Conservation (phyloP, 2,888 invertebrate species). For the Zhuqinia jingwanae region DNA sequence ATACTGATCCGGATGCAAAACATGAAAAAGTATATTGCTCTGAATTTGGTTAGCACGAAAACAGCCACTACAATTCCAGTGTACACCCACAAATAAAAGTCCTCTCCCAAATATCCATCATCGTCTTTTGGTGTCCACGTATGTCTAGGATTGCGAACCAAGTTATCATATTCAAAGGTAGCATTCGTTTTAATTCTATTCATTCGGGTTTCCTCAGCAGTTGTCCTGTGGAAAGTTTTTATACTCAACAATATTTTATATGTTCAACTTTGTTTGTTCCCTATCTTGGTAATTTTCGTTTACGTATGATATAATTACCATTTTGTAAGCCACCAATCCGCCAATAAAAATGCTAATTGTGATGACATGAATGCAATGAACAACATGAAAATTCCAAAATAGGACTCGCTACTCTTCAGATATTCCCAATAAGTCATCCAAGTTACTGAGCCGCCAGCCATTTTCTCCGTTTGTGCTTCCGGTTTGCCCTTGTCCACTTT, state of each 20-base stretch:
- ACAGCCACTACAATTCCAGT: conserved; percentile 80
- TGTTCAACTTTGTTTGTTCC: too few species aligned
- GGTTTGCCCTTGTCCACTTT: conserved; percentile 70
- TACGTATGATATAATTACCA: too few species aligned
- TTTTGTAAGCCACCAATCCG: conserved; percentile 76
- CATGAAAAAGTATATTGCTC: conserved; percentile 81
- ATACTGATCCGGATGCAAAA: conserved; percentile 81
- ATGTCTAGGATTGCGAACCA: background rate
- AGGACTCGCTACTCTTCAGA: conserved; percentile 72
- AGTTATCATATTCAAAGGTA: background rate
- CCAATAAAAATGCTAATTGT: conserved; percentile 71
- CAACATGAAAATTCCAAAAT: conserved; percentile 65
- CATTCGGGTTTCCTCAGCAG: too few species aligned
- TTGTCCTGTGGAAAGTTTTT: conserved; percentile 55
- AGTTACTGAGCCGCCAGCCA: conserved; percentile 78
- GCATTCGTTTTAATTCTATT: conserved; percentile 48
- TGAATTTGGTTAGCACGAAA: conserved; percentile 80
- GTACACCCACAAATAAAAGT: conserved; percentile 81
- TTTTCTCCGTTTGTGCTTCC: conserved; percentile 74
- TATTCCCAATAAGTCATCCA: conserved; percentile 81
- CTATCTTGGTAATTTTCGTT: too few species aligned
- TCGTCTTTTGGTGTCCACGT: conserved; percentile 65
- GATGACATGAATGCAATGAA: conserved; percentile 70
- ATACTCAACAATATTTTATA: too few species aligned
- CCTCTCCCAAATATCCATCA: conserved; percentile 70